Conservation (phyloP, 2,113 vertebrate genomes). For the Sigmodon hispidus region DNA sequence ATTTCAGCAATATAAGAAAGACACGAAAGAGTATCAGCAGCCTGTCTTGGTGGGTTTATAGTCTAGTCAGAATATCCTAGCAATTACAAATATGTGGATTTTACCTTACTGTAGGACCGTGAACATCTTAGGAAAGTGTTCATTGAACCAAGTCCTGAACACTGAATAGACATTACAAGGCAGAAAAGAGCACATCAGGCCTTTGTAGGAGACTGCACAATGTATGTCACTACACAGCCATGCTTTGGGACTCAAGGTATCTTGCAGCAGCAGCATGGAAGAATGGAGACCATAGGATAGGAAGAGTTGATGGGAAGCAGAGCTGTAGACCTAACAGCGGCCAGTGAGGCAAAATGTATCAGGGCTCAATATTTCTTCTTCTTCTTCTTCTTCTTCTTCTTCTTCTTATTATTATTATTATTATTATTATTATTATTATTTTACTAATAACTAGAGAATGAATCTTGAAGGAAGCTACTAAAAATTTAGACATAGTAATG, state of each 20-base stretch:
- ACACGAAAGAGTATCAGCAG: neutral
- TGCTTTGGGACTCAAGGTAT: neutral
- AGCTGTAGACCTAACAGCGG: too few species aligned
- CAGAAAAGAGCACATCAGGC: neutral
- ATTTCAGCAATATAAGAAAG: neutral
- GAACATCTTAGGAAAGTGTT: neutral
- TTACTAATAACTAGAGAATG: neutral
- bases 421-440: too few species aligned
- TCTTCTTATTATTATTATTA: too few species aligned
- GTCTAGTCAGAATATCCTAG: neutral
- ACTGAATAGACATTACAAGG: neutral
- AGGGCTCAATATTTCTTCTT: neutral
- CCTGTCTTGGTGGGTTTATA: neutral
- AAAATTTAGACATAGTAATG: neutral
- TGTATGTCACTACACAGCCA: too few species aligned
- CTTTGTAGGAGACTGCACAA: neutral
- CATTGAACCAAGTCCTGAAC: neutral
- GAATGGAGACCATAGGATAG: accelerated
- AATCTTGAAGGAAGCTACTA: neutral
- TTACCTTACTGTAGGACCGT: neutral
- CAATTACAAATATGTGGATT: neutral
- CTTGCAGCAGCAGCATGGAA: neutral
- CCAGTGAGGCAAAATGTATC: too few species aligned
- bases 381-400: too few species aligned
- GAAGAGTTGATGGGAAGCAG: neutral